Evolutionary conservation across 1,140 invertebrate species (phyloP), one percentile per base, ranked within the genome.

Genomic region (Anadara kagoshimensis): DNA sequence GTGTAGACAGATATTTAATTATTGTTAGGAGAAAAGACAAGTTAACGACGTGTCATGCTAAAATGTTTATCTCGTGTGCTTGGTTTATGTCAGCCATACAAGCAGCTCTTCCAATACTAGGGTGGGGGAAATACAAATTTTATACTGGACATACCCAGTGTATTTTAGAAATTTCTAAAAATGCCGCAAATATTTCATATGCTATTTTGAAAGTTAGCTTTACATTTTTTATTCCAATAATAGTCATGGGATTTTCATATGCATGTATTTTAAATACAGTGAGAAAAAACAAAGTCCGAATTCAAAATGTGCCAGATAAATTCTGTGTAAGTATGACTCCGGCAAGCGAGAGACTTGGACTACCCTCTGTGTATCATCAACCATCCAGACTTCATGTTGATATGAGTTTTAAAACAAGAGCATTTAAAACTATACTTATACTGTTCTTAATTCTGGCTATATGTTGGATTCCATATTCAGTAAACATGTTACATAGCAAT

Each of bases 1-100:
- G 81, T 53, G 47, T 72, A 1, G 81, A 83, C 63, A 47, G 81
- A 49, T 83, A 79, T 64, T 57, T 74, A 22, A 83, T 83, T 24
- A 83, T 83, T 54, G 77, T 81, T 0, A 61, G 69, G 20, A 57
- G 78, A n/a, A 64, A 59, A 56, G 79, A 81, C 54, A 76, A 77
- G 61, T 69, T 83, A 5, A 83, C 65, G 29, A 59, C 67, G 4
- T 53, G 29, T 12, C 71, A 73, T 18, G 75, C 81, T 20, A 75
- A 75, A 24, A 49, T 69, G 36, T 24, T 79, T 20, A 78, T 79
- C 16, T 36, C 58, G 4, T 14, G 64, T 0, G 47, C 69, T 16
- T 83, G 81, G 81, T 18, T 26, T 7, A 47, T 69, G 5, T 67
- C 79, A 8, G 14, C 68, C 14, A 22, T 70, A n/a, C 20, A 76